These are phyloP conservation scores for Danionella dracula DNA, from an alignment of 2,797 vertebrate species.

Conservation along the genomic window DNA sequence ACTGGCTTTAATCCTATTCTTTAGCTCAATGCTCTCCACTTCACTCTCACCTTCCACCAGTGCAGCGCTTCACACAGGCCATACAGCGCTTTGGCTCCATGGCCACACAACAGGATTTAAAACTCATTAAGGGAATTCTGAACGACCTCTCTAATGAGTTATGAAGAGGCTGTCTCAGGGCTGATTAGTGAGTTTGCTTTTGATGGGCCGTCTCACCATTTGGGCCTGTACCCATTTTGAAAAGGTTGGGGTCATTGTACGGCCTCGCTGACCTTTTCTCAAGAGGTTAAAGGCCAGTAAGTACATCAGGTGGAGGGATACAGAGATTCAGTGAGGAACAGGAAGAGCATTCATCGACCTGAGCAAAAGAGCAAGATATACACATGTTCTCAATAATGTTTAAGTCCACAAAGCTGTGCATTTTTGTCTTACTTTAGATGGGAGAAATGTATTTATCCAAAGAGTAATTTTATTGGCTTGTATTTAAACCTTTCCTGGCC, in stretches of 20 bases:
- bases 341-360: background rate
- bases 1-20: background rate
- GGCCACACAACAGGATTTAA: slow-evolving; percentile 32
- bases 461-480: no score
- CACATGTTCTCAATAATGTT: no score
- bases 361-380: background rate
- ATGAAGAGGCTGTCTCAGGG: slow-evolving; percentile 28
- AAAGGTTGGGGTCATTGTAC: slow-evolving; percentile 16
- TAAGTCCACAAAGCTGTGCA: no score
- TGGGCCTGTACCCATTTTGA: background rate
- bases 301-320: background rate
- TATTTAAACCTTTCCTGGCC: no score
- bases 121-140: slow-evolving; percentile 37
- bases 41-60: slow-evolving; percentile 15
- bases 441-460: no score
- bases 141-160: slow-evolving; percentile 31
- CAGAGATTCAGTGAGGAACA: background rate
- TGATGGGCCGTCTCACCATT: slow-evolving; percentile 13
- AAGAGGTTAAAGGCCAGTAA: background rate
- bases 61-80: background rate
- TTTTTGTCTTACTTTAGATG: no score
- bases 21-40: slow-evolving; percentile 4
- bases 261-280: slow-evolving; percentile 17
- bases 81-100: background rate
- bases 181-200: slow-evolving; percentile 23